Percentiles rank a stretch among this genome's conserved stretches.
Evolutionary conservation across 2,888 invertebrate genomes (phyloP).

Genomic region (Dinocampus coccinellae): DNA sequence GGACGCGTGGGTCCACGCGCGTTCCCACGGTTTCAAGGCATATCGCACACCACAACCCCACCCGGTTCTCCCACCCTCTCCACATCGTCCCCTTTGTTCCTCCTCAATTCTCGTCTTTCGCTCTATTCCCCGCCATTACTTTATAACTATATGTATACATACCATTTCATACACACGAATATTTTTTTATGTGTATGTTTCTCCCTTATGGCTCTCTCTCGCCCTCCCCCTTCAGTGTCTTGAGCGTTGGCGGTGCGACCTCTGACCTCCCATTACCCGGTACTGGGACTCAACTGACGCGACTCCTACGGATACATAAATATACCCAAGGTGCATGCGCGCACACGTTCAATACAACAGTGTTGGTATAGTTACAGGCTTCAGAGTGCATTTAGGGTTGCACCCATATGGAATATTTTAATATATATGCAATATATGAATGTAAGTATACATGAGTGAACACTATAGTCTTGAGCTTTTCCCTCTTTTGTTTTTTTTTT

Average conservation of each 20-base stretch:
- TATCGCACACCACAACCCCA: constrained; percentile 58
- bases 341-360: constrained; percentile 24
- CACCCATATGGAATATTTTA: constrained; percentile 13
- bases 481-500: too few species aligned
- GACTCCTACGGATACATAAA: constrained; percentile 63
- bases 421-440: neutral
- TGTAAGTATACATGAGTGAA: neutral
- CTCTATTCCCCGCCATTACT: constrained; percentile 15
- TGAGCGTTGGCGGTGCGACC: constrained; percentile 65
- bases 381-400: constrained; percentile 33
- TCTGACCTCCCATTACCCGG: constrained; percentile 68
- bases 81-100: constrained; percentile 45
- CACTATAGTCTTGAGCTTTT: constrained; percentile 14
- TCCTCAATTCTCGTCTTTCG: constrained; percentile 29
- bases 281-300: constrained; percentile 65
- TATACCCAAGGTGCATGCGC: constrained; percentile 48
- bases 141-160: neutral
- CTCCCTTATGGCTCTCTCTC: constrained; percentile 16
- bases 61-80: constrained; percentile 37
- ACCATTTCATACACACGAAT: too few species aligned
- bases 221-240: constrained; percentile 29
- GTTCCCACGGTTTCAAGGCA: constrained; percentile 68
- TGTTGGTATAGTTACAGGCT: constrained; percentile 25
- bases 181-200: neutral
- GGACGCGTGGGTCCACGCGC: constrained; percentile 68